A percentile compares a stretch with the other conserved stretches of the same genome.
These are phyloP conservation scores for Malacoraja senta DNA, from an alignment of 2,797 vertebrate genomes.

Conservation along the genomic window DNA sequence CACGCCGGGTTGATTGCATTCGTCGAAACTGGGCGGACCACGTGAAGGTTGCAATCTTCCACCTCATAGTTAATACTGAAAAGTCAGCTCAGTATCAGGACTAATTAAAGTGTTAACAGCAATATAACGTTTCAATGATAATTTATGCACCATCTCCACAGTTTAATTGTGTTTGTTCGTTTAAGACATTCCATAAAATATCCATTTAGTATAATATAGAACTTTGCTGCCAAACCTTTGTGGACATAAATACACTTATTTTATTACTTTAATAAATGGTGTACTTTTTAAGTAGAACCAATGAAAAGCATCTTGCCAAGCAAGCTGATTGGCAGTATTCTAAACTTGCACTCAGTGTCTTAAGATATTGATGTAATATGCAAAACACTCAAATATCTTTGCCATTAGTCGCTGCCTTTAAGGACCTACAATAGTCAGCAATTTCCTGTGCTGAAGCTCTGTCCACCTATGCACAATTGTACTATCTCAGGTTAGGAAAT, in stretches of 20 bases:
- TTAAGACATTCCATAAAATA: not conserved
- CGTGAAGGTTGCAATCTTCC: too few species aligned
- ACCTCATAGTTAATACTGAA: not conserved
- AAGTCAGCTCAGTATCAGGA: not conserved
- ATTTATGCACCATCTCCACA: not conserved
- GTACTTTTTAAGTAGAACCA: not conserved
- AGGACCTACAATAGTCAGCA: not conserved
- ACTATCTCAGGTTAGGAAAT: not conserved
- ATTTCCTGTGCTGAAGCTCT: not conserved
- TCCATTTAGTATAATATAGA: not conserved
- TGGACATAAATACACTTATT: not conserved
- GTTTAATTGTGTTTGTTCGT: slow-evolving; percentile 7
- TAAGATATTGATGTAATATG: not conserved
- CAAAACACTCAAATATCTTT: not conserved
- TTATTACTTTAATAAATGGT: not conserved
- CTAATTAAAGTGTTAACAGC: not conserved
- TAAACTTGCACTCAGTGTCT: too few species aligned
- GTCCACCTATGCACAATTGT: not conserved
- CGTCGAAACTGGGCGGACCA: too few species aligned
- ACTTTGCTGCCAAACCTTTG: not conserved
- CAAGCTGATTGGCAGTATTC: not conserved
- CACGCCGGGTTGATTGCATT: too few species aligned
- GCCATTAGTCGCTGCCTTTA: not conserved
- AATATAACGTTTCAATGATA: not conserved
- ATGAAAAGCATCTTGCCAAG: not conserved